Evolutionary conservation across 2,113 vertebrate species (phyloP), one percentile per base, ranked within the genome.

Genomic region (Dasyprocta punctata): DNA sequence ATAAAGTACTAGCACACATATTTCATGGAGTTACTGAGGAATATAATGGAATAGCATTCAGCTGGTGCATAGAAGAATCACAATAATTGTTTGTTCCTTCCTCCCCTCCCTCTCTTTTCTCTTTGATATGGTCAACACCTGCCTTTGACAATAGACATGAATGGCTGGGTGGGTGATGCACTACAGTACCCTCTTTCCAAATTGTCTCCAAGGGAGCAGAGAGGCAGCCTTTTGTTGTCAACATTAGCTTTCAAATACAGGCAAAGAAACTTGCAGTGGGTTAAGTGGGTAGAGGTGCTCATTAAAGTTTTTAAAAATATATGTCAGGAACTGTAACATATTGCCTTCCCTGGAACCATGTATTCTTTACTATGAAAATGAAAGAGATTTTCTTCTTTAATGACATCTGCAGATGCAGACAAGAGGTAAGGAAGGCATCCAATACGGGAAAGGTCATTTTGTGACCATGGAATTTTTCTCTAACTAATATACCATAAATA

Each of bases 111-210:
- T 28, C 13, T 41, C 38, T 86, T 78, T 83, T 67, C 65, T 52
- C 22, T 89, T 89, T 67, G 36, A 87, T 95, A 89, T 56, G 69
- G 12, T 26, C 81, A 54, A 73, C 77, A 87, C 69, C 80, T 95
- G 93, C 61, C 89, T 86, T 58, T 1, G 44, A 84, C 44, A 56
- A 41, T 16, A n/a, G 49, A 52, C 36, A 36, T 36, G 80, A 52
- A 75, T 13, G 20, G 54, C 2, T 38, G 38, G 52, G 63, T 61
- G 61, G 60, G 28, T 14, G 44, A n/a, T 56, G 22, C 30, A 20
- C 33, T 26, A 5, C 17, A 63, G 9, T 33, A 36, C 73, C 69
- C 30, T 84, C 16, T 52, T 93, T 54, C 41, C 75, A 49, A 93
- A 61, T 44, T 69, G 36, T n/a, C 61, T 36, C 54, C 30, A 16